Evolutionary conservation across 2,888 invertebrate genomes (phyloP).

Genomic region (Tiphia femorata): DNA sequence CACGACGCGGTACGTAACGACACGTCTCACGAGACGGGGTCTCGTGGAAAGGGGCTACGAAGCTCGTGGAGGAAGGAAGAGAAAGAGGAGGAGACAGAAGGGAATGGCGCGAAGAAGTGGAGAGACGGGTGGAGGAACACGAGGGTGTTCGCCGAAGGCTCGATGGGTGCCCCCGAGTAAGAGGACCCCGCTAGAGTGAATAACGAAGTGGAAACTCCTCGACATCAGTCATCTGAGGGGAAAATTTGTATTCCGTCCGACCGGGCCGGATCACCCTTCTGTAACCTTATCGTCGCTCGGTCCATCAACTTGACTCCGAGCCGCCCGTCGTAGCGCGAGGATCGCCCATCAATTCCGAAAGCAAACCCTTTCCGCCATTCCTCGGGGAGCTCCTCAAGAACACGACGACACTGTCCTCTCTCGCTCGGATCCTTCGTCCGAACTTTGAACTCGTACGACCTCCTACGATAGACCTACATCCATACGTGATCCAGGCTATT

Average conservation of each 20-base stretch:
- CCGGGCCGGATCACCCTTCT: slow-evolving; percentile 48
- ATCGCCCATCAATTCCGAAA: slow-evolving; percentile 57
- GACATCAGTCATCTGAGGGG: slow-evolving; percentile 54
- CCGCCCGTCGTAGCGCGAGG: slow-evolving; percentile 46
- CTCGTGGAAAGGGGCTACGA: no score
- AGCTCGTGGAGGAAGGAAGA: not conserved
- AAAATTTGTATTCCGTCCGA: slow-evolving; percentile 58
- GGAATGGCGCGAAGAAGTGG: not conserved
- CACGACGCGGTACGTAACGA: slow-evolving; percentile 15
- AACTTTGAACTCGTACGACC: slow-evolving; percentile 20
- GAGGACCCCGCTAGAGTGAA: slow-evolving; percentile 35
- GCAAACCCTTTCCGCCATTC: slow-evolving; percentile 38
- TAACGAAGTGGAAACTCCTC: slow-evolving; percentile 58
- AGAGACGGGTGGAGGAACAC: slow-evolving; percentile 5
- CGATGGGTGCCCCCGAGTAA: no score
- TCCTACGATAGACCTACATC: slow-evolving; percentile 3
- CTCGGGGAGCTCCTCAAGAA: slow-evolving; percentile 22
- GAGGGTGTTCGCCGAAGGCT: no score
- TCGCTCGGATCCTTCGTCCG: slow-evolving; percentile 8
- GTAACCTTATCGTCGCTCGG: slow-evolving; percentile 60
- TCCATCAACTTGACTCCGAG: slow-evolving; percentile 60
- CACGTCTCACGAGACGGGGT: no score
- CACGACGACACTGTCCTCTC: no score
- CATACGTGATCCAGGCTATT: no score
- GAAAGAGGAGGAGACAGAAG: not conserved